phyloP scores from a whole-genome alignment of 1,140 invertebrate species.

The Heliothis virescens region DNA sequence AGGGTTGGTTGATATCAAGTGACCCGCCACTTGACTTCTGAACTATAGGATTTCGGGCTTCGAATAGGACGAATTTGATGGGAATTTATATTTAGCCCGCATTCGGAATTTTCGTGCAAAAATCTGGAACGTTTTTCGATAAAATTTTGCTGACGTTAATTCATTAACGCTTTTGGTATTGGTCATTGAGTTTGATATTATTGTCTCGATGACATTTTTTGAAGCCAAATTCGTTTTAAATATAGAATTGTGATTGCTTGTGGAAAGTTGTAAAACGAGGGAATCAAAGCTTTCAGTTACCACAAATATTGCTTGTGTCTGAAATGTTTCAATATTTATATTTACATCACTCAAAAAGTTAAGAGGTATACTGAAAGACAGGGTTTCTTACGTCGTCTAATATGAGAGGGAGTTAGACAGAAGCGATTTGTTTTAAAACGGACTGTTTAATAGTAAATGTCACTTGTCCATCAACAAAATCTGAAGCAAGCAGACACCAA shows the following conservation, averaged over 20 bases:
- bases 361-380: too few species aligned
- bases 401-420: neutral
- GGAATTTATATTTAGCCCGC: constrained; percentile 2
- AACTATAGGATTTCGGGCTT: constrained; percentile 6
- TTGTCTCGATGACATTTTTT: neutral
- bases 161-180: neutral
- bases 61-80: neutral
- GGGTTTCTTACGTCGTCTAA: too few species aligned
- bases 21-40: constrained; percentile 37
- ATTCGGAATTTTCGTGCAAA: constrained; percentile 14
- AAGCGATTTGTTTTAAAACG: neutral
- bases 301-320: too few species aligned
- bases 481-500: constrained; percentile 4
- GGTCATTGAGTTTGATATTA: too few species aligned
- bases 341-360: too few species aligned
- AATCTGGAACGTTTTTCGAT: neutral
- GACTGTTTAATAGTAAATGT: neutral
- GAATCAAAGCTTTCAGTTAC: too few species aligned
- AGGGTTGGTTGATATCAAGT: constrained; percentile 27
- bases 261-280: too few species aligned
- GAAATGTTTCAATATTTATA: too few species aligned
- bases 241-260: neutral
- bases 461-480: neutral
- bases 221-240: neutral
- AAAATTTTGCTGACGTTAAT: neutral